These are phyloP conservation scores for Podilymbus podiceps DNA, from an alignment of 2,113 vertebrate genomes.

Conservation along the genomic window DNA sequence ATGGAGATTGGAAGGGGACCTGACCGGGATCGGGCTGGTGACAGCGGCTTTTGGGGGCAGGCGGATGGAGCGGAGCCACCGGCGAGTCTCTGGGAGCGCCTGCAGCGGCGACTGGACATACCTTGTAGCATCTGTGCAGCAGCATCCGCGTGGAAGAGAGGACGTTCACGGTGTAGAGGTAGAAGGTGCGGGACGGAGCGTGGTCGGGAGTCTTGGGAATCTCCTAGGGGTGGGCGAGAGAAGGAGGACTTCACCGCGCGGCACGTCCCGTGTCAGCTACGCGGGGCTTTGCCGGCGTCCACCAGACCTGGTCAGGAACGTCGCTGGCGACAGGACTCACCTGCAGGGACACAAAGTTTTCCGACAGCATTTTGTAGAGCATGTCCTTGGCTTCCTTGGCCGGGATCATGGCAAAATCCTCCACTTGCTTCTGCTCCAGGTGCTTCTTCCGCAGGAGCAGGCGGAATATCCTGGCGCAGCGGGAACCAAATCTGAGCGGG, in stretches of 20 bases:
- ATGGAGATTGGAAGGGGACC: background rate
- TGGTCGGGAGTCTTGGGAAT: constrained; percentile 94
- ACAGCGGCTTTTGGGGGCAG: background rate
- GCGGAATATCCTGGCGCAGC: constrained; percentile 90
- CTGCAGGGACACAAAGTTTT: constrained; percentile 90
- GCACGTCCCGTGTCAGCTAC: background rate
- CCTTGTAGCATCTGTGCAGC: constrained; percentile 91
- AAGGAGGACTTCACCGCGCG: background rate
- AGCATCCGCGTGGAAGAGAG: constrained; percentile 83
- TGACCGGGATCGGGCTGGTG: background rate
- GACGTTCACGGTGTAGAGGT: constrained; percentile 89
- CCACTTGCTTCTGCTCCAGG: constrained; percentile 96
- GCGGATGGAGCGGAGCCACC: fast-evolving
- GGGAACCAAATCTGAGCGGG: constrained; percentile 84
- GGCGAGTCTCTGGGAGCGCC: fast-evolving
- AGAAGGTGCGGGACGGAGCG: constrained; percentile 92
- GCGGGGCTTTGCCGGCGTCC: fast-evolving
- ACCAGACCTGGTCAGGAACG: too few relatives aligned
- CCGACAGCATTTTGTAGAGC: constrained; percentile 91
- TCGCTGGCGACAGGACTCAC: constrained; percentile 41
- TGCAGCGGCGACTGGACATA: background rate
- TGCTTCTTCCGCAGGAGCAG: constrained; percentile 87
- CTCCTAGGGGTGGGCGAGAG: constrained; percentile 75
- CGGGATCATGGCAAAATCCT: constrained; percentile 98
- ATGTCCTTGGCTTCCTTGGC: constrained; percentile 98